Conservation (phyloP, 2,888 invertebrate genomes). For the Cordilura impudica region DNA sequence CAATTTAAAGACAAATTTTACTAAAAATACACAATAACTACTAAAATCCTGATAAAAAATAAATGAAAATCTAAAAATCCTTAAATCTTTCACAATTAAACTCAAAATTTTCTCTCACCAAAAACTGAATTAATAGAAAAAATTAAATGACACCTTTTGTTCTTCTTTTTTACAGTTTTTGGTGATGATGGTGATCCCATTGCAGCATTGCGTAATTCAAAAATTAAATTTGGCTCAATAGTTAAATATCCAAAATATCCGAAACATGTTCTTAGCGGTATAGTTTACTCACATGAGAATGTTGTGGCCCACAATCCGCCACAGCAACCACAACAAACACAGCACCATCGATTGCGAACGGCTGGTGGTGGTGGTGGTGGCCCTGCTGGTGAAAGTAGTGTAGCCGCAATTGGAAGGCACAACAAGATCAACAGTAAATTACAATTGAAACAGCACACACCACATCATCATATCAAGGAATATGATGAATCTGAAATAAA, state of each 20-base stretch:
- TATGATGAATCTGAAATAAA: conserved; percentile 55
- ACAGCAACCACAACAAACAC: conserved; percentile 48
- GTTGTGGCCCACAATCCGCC: conserved; percentile 35
- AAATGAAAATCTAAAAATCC: no score
- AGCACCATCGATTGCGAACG: conserved; percentile 63
- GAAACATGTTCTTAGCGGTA: conserved; percentile 80
- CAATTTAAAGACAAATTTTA: no score
- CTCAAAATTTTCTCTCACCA: neutral
- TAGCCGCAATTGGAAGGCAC: conserved; percentile 43
- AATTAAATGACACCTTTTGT: neutral
- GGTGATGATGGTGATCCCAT: conserved; percentile 65
- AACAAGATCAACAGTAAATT: conserved; percentile 46
- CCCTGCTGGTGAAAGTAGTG: neutral
- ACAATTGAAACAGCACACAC: conserved; percentile 59
- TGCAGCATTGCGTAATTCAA: conserved; percentile 64
- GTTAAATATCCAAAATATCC: conserved; percentile 67
- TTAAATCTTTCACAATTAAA: no score
- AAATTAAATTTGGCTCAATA: conserved; percentile 66
- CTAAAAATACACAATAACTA: no score
- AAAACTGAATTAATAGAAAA: neutral
- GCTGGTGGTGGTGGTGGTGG: conserved; percentile 47
- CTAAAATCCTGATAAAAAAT: no score
- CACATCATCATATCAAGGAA: conserved; percentile 47
- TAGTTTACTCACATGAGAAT: conserved; percentile 74
- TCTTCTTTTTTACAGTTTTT: conserved; percentile 59